Conservation (phyloP, 2,888 invertebrate species). For the Aquatica leii region DNA sequence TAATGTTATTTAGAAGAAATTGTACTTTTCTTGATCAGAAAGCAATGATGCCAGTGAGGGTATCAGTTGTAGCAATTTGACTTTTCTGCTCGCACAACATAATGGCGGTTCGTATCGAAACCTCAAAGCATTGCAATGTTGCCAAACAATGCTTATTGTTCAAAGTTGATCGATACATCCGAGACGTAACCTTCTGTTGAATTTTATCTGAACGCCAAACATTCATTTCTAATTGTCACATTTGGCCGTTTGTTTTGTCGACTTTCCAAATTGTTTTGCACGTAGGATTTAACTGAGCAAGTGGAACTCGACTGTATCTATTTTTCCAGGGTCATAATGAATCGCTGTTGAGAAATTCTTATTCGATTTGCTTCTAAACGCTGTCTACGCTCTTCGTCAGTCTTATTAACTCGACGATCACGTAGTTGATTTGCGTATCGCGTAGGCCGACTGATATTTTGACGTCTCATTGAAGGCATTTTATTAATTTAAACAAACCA, state of each 20-base stretch:
- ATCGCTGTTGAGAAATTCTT: background rate
- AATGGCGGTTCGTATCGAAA: background rate
- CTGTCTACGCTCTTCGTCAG: background rate
- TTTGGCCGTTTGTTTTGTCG: background rate
- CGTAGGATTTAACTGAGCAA: background rate
- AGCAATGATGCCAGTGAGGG: background rate
- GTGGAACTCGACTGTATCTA: background rate
- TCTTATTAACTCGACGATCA: background rate
- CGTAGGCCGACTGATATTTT: background rate
- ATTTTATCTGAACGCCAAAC: background rate
- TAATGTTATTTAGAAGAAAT: background rate
- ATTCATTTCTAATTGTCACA: background rate
- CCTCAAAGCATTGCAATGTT: background rate
- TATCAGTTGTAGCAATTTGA: background rate
- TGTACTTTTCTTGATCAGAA: background rate
- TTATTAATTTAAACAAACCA: background rate
- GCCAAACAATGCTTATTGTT: background rate
- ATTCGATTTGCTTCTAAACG: background rate
- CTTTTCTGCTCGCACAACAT: background rate
- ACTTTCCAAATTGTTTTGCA: background rate
- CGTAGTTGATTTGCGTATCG: background rate
- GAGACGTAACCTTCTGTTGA: background rate
- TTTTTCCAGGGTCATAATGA: background rate
- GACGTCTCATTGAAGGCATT: background rate
- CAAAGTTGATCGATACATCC: background rate